Base-by-base conservation (phyloP, 2,888 invertebrate species). In the Scotopteryx bipunctaria region DNA sequence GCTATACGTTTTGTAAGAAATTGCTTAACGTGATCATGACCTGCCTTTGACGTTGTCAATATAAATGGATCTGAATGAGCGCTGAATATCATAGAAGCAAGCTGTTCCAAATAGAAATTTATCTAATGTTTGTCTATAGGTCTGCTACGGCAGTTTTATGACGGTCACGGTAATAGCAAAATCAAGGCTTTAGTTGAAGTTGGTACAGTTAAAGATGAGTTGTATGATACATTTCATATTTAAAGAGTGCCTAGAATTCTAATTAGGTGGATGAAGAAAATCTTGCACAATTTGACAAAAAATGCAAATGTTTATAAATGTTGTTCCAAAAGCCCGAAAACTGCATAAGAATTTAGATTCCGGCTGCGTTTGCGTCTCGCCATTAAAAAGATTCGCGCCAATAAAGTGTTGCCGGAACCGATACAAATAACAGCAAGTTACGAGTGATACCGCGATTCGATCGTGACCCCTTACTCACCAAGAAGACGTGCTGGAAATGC, bases 341-440 rank as follows among this genome's bases (percentile, higher is more conserved):
- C 15, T 3, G 32, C 21, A 8, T 21, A 8, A 2, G 15, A 8
- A 32, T 32, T 14, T 3, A 8, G 15, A 32, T 15, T 13, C 32
- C 8, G 3, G 2, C n/a, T n/a, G n/a, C 14, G 1, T 32, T 13
- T 32, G 6, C 16, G n/a, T 5, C 15, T 29, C 29, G 23, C 33
- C 13, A 23, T 43, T 21, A 11, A 36, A n/a, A 36, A 40, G 73
- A 73, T 74, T 15, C 15, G 32, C 42, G 9, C 74, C 69, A 74
- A 80, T 73, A 77, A 77, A 75, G 66, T 67, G 67, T 70, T 76
- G 77, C 76, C 78, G 76, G 66, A 38, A 48, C 44, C 27, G 38
- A 32, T 49, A 52, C 48, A 47, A 55, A 44, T 29, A 23, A 33
- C 44, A 19, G 67, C 73, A 67, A 66, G 23, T 23, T 16, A 64